Conservation (phyloP, 2,888 invertebrate species). For the Aporophyla nigra region DNA sequence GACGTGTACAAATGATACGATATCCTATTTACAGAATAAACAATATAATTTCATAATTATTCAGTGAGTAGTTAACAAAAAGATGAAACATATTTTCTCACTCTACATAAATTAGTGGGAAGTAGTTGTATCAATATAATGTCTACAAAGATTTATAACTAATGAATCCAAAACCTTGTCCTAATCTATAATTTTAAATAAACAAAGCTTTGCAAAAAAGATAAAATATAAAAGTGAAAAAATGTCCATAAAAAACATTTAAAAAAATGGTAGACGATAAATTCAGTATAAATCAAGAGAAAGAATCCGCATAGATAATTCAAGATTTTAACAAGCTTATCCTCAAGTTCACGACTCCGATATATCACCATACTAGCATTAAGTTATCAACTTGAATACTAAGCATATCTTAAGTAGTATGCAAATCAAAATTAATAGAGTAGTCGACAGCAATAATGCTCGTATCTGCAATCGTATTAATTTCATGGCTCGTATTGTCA, state of each 20-base stretch:
- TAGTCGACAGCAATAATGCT: not conserved
- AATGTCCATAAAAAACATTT: not conserved
- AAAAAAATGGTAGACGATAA: not conserved
- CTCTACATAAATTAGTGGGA: not conserved
- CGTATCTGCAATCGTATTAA: slow-evolving; percentile 18
- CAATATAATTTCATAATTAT: not conserved
- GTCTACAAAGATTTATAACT: not conserved
- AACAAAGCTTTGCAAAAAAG: not conserved
- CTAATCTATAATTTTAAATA: not conserved
- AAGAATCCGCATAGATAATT: not conserved
- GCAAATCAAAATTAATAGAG: slow-evolving; percentile 33
- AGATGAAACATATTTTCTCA: not conserved
- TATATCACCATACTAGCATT: not conserved
- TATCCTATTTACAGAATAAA: not conserved
- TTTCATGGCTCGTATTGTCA: slow-evolving; percentile 24
- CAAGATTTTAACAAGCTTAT: not conserved
- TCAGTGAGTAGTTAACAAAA: not conserved
- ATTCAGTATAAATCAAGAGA: not conserved
- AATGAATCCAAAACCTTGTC: not conserved
- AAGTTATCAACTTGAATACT: slow-evolving; percentile 25
- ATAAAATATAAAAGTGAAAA: not conserved
- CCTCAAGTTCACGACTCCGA: slow-evolving; percentile 11
- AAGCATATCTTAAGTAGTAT: slow-evolving; percentile 21
- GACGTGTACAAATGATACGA: not conserved
- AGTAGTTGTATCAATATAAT: not conserved